Conservation (phyloP, 2,113 vertebrate genomes). For the Micronisus gabar region DNA sequence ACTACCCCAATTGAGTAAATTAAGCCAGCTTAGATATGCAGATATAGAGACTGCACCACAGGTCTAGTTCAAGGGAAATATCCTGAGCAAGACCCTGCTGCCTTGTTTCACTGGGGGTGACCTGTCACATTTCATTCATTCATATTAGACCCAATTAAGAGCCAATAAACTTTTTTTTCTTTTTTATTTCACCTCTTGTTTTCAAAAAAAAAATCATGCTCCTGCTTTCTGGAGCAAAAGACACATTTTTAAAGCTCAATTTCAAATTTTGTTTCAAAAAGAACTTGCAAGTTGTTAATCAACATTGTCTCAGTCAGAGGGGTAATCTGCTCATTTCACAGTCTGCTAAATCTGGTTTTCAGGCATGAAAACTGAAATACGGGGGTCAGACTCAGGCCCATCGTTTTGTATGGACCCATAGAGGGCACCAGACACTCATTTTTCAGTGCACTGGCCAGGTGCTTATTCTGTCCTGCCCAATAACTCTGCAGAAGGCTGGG, state of each 20-base stretch:
- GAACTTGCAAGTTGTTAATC: not conserved
- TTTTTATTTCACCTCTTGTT: not conserved
- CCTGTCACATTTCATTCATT: not conserved
- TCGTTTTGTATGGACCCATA: not conserved
- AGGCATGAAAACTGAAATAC: not conserved
- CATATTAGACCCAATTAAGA: not conserved
- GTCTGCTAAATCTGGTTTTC: not conserved
- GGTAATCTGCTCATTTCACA: not conserved
- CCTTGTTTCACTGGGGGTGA: not conserved
- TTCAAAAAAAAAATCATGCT: not conserved
- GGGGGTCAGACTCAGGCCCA: not conserved
- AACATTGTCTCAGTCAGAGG: not conserved
- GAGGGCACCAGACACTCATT: slow-evolving; percentile 63
- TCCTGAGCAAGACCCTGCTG: not conserved
- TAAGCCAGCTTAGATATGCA: not conserved
- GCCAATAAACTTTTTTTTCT: not conserved
- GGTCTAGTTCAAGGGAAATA: not conserved
- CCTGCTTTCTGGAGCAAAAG: not conserved
- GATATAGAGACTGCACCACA: not conserved
- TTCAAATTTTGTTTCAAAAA: not conserved
- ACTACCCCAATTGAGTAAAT: not conserved
- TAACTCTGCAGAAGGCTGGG: not conserved
- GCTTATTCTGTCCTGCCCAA: not conserved
- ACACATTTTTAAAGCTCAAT: not conserved
- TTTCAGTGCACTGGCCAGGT: slow-evolving; percentile 16